phyloP scores from a whole-genome alignment of 2,113 vertebrate species.

The Upupa epops region DNA sequence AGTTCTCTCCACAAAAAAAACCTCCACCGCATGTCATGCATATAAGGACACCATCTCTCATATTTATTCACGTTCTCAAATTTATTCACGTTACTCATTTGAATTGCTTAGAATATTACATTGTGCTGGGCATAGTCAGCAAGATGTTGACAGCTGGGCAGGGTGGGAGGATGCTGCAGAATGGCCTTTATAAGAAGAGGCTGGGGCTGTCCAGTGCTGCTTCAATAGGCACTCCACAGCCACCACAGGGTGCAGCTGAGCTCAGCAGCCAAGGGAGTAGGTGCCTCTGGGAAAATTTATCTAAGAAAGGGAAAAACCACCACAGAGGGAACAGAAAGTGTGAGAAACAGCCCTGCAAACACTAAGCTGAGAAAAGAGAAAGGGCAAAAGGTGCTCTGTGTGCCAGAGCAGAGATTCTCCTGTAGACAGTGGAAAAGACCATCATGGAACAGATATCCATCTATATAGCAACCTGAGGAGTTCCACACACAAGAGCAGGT shows the following conservation, averaged over 20 bases:
- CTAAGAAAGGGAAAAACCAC: not conserved
- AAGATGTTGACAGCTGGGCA: not conserved
- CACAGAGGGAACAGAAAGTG: not conserved
- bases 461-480: not conserved
- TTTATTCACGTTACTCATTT: not conserved
- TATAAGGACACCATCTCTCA: not conserved
- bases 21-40: too few relatives aligned
- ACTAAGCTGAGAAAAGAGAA: not conserved
- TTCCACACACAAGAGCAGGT: not conserved
- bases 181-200: not conserved
- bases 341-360: not conserved
- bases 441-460: not conserved
- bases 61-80: not conserved
- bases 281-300: not conserved
- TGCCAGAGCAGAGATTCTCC: not conserved
- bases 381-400: not conserved
- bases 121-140: accelerated
- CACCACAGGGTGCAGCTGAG: accelerated
- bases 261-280: accelerated
- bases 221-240: accelerated
- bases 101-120: not conserved
- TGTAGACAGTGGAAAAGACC: not conserved
- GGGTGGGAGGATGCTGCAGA: not conserved
- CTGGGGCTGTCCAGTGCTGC: accelerated
- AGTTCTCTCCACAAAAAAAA: not conserved